These are phyloP conservation scores for Parasteatoda tepidariorum DNA, from an alignment of 1,140 invertebrate species.

Conservation along the genomic window DNA sequence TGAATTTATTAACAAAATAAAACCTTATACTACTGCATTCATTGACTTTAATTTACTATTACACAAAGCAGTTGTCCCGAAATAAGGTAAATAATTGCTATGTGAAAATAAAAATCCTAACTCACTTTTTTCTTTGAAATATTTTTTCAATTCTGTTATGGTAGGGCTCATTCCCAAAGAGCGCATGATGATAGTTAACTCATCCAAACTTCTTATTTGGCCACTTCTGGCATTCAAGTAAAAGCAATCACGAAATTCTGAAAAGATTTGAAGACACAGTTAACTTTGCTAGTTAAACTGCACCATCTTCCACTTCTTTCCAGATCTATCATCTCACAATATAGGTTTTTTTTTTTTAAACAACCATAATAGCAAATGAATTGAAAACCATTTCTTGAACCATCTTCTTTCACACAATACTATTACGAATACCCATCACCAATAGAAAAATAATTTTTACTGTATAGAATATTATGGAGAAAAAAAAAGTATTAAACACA, in stretches of 20 bases:
- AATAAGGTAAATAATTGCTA: too few species aligned
- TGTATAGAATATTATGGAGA: too few species aligned
- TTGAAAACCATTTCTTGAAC: too few species aligned
- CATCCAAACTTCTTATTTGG: constrained; percentile 87
- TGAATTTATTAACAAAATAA: too few species aligned
- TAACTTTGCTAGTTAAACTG: neutral
- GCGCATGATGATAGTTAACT: constrained; percentile 92
- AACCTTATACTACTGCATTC: too few species aligned
- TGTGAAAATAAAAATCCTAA: constrained; percentile 60
- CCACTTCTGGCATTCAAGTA: constrained; percentile 85
- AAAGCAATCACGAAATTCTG: constrained; percentile 65
- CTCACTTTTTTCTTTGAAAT: constrained; percentile 83
- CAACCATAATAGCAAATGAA: too few species aligned
- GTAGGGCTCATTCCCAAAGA: constrained; percentile 93
- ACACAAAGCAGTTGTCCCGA: too few species aligned
- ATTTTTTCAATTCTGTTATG: constrained; percentile 86
- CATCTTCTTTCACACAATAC: too few species aligned
- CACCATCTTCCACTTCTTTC: neutral
- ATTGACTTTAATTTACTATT: too few species aligned
- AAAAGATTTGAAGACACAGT: constrained; percentile 40
- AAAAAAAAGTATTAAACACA: neutral
- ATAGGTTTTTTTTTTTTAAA: neutral
- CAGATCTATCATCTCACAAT: neutral
- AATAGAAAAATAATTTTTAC: too few species aligned
- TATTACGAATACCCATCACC: too few species aligned